Conservation (phyloP, 2,888 invertebrate genomes). For the Enchytraeus crypticus region DNA sequence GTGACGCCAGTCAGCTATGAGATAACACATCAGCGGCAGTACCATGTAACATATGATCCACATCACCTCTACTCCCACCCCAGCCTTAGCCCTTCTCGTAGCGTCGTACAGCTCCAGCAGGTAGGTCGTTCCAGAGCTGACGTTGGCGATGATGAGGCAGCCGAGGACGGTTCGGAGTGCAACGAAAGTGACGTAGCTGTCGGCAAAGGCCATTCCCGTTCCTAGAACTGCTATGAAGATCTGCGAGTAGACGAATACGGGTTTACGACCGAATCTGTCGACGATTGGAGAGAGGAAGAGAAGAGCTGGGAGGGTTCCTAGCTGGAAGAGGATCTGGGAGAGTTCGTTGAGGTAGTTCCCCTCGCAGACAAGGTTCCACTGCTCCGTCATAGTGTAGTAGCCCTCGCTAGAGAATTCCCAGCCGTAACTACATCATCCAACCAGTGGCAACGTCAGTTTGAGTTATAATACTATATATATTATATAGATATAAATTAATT, state of each 20-base stretch:
- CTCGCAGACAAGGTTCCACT: conserved; percentile 24
- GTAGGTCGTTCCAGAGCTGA: conserved; percentile 12
- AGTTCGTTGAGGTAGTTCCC: conserved; percentile 19
- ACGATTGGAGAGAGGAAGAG: conserved; percentile 7
- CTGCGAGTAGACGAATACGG: conserved; percentile 5
- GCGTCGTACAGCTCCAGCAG: conserved; percentile 24
- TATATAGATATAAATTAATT: neutral
- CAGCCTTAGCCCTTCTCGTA: conserved; percentile 15
- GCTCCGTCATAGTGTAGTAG: conserved; percentile 12
- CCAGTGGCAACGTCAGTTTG: too few relatives aligned
- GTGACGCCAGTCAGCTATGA: conserved; percentile 19
- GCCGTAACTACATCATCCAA: too few relatives aligned
- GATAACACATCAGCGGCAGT: conserved; percentile 18
- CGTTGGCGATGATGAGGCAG: conserved; percentile 8
- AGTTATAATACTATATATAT: neutral
- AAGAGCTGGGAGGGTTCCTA: conserved; percentile 9
- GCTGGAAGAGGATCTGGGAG: conserved; percentile 17
- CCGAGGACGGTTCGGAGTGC: conserved; percentile 8
- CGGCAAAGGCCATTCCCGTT: conserved; percentile 9
- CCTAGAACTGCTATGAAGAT: conserved; percentile 9
- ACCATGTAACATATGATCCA: conserved; percentile 15
- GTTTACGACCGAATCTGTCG: conserved; percentile 19
- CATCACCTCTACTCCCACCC: conserved; percentile 14
- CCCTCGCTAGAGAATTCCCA: conserved; percentile 15
- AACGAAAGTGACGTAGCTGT: conserved; percentile 13